phyloP scores from a whole-genome alignment of 2,113 vertebrate species.

The Hydrolagus affinis region DNA sequence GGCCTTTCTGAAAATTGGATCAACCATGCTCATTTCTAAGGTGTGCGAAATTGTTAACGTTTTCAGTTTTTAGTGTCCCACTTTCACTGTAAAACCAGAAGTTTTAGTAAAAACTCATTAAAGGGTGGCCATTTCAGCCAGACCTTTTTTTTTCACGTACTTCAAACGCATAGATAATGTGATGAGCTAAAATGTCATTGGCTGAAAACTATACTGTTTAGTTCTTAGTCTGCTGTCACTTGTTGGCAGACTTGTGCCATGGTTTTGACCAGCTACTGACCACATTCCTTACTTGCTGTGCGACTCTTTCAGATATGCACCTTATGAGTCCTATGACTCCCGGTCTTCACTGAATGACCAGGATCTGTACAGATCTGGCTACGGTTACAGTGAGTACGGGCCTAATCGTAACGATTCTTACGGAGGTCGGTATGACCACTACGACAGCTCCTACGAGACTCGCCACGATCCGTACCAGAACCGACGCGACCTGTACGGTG shows the following conservation, averaged over 20 bases:
- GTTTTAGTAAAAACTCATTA: slow-evolving; percentile 22
- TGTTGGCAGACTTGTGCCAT: slow-evolving; percentile 26
- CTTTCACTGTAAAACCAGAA: slow-evolving; percentile 7
- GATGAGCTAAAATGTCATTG: slow-evolving; percentile 24
- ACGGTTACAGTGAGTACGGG: slow-evolving; percentile 46
- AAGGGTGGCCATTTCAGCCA: slow-evolving; percentile 25
- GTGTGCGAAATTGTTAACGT: background rate
- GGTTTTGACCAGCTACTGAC: slow-evolving; percentile 27
- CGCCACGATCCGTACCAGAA: slow-evolving; percentile 34
- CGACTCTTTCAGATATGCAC: slow-evolving; percentile 60
- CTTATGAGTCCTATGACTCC: slow-evolving; percentile 56
- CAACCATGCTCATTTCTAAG: background rate
- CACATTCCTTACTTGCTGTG: slow-evolving; percentile 34
- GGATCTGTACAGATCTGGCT: slow-evolving; percentile 47
- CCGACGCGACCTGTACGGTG: slow-evolving; percentile 36
- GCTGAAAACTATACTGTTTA: slow-evolving; percentile 21
- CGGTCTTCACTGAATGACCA: slow-evolving; percentile 49
- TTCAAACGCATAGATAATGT: slow-evolving; percentile 21
- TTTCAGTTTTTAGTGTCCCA: slow-evolving; percentile 26
- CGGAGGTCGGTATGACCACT: slow-evolving; percentile 32
- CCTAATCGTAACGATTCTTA: slow-evolving; percentile 40
- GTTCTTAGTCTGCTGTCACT: slow-evolving; percentile 23
- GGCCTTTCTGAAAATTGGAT: background rate
- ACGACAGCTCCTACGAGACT: slow-evolving; percentile 31
- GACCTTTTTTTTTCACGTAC: background rate